Conservation (phyloP, 2,888 invertebrate genomes). For the Hirtodrosophila cameraria region DNA sequence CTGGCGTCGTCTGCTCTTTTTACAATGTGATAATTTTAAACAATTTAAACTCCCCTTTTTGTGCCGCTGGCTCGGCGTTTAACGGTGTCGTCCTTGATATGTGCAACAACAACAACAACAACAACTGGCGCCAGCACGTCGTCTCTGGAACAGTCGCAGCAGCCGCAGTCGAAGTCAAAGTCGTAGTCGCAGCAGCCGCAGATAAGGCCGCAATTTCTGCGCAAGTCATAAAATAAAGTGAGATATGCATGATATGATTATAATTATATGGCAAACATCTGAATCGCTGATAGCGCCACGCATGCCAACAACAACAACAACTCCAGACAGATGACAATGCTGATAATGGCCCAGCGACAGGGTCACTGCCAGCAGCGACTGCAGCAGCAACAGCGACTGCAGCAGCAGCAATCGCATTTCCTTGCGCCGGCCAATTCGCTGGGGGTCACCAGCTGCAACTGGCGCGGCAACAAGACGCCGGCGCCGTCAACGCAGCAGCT, state of each 20-base stretch:
- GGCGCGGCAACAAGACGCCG: slow-evolving; percentile 54
- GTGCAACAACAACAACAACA: slow-evolving; percentile 3
- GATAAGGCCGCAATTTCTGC: slow-evolving; percentile 54
- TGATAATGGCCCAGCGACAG: slow-evolving; percentile 50
- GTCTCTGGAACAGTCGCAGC: slow-evolving; percentile 42
- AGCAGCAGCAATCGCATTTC: slow-evolving; percentile 45
- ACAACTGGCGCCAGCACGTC: slow-evolving; percentile 27
- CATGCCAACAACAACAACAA: slow-evolving; percentile 19
- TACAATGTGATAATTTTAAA: slow-evolving; percentile 77
- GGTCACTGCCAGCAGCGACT: slow-evolving; percentile 34
- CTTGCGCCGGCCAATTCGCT: slow-evolving; percentile 52
- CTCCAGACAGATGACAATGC: slow-evolving; percentile 54
- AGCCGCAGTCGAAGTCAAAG: no score
- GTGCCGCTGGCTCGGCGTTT: slow-evolving; percentile 34
- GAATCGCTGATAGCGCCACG: slow-evolving; percentile 26
- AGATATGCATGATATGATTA: slow-evolving; percentile 69
- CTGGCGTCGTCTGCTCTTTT: slow-evolving; percentile 42
- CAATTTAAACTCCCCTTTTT: slow-evolving; percentile 71
- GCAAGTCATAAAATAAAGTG: slow-evolving; percentile 33
- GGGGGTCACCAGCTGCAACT: slow-evolving; percentile 65
- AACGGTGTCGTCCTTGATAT: slow-evolving; percentile 75
- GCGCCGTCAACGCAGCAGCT: slow-evolving; percentile 4
- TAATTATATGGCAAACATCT: slow-evolving; percentile 63
- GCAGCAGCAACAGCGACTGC: slow-evolving; percentile 12
- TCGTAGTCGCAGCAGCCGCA: no score